Conservation (phyloP, 2,113 vertebrate species). For the Apaloderma vittatum region DNA sequence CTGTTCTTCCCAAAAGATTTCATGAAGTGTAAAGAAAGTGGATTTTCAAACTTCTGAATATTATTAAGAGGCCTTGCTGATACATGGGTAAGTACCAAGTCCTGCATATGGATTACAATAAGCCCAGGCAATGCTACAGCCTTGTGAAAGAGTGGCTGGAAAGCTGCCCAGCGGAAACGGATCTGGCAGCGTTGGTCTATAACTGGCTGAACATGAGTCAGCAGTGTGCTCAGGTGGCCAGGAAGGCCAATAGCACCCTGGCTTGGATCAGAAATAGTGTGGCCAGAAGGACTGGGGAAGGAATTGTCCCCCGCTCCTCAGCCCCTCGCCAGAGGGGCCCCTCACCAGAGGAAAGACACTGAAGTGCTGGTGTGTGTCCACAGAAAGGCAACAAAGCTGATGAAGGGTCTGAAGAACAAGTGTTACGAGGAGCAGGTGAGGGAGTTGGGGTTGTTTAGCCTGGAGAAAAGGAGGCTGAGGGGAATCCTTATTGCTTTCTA, state of each 20-base stretch:
- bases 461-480: not conserved
- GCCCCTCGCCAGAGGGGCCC: not conserved
- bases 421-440: not conserved
- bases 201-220: accelerated
- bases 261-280: not conserved
- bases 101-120: not conserved
- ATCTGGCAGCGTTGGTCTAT: accelerated
- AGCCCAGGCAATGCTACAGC: accelerated
- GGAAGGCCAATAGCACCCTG: not conserved
- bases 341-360: not conserved
- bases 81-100: accelerated
- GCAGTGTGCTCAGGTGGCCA: not conserved
- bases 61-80: not conserved
- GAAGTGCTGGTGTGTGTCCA: not conserved
- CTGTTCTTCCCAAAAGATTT: not conserved
- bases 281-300: not conserved
- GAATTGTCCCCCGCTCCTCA: accelerated
- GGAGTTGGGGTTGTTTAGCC: not conserved
- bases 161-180: accelerated
- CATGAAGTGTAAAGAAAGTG: not conserved
- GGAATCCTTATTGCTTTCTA: not conserved
- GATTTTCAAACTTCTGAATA: not conserved
- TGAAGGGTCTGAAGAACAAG: not conserved
- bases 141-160: not conserved
- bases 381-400: not conserved